Conservation (phyloP, 2,797 vertebrate genomes). For the Ceyx erithaca region DNA sequence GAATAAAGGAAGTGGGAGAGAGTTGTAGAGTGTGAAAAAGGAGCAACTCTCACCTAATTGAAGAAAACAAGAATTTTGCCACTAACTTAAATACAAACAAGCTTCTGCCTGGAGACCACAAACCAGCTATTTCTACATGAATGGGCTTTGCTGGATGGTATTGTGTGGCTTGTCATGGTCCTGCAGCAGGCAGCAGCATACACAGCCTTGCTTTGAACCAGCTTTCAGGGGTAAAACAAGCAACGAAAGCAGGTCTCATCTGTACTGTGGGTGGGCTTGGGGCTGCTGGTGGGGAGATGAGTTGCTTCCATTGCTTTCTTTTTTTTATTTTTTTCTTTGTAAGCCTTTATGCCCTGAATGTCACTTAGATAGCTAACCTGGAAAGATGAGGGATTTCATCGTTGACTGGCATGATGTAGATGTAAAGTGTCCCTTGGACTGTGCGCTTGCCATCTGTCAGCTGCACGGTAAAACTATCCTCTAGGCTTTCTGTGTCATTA, state of each 20-base stretch:
- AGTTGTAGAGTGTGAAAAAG: background rate
- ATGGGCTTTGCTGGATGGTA: background rate
- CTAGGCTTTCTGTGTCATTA: conserved; percentile 88
- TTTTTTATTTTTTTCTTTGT: background rate
- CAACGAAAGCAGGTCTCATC: conserved; percentile 5
- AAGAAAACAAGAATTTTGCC: conserved; percentile 27
- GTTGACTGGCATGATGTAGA: conserved; percentile 89
- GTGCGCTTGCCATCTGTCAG: conserved; percentile 91
- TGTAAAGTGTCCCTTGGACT: conserved; percentile 83
- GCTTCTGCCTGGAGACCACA: background rate
- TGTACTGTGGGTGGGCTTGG: background rate
- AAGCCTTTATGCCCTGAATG: conserved; percentile 46
- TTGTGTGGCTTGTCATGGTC: background rate
- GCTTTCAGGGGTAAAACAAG: background rate
- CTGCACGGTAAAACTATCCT: conserved; percentile 84
- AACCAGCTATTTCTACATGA: background rate
- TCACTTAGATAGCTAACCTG: conserved; percentile 82
- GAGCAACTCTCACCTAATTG: background rate
- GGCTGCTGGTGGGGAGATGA: background rate
- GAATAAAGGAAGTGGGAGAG: background rate
- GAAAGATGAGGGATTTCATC: conserved; percentile 86
- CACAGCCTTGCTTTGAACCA: background rate
- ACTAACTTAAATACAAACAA: conserved; percentile 21
- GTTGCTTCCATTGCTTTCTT: background rate
- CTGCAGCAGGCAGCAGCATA: background rate